Base-by-base conservation (phyloP, 1,140 invertebrate genomes). In the Homarus americanus region DNA sequence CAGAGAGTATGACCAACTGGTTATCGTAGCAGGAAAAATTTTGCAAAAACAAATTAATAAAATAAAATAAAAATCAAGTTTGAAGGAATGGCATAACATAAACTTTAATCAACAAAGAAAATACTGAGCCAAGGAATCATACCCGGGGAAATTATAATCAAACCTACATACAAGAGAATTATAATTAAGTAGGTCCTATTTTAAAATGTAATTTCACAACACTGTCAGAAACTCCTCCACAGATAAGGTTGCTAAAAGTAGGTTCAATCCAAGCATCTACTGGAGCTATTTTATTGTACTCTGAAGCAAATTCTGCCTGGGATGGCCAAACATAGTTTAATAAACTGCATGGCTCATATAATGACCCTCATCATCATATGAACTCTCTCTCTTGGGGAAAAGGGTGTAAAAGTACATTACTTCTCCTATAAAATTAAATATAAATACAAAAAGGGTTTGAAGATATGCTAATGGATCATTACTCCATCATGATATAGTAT, bases 341-440 rank as follows among this genome's bases (percentile, higher is more conserved):
- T 7, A 49, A 63, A 63, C 44, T 49, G 5, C 12, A 20, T 20
- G 58, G n/a, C n/a, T 24, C 7, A 9, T 32, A 32, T 69, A 66
- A 69, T 69, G 10, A 69, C 28, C 63, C n/a, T 69, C 20, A 63
- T 24, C 58, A 63, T 4, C 58, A 63, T 24, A 24, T 1, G 5
- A 63, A 15, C 1, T 32, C 28, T 32, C 63, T 32, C 24, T 58
- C 17, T 24, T 58, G 1, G 4, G 4, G 15, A 69, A 69, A 7
- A 7, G 63, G 5, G 5, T 32, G n/a, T 24, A n/a, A 32, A 32
- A 69, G 63, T 69, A 69, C 63, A 69, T 69, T 24, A 32, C 24
- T 69, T 32, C 24, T 69, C n/a, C 28, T 69, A 69, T 32, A 69
- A 69, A 69, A 69, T 69, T 32, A 69, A 69, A 69, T 69, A 69